Conservation (phyloP, 2,888 invertebrate genomes). For the Drosophila testacea region DNA sequence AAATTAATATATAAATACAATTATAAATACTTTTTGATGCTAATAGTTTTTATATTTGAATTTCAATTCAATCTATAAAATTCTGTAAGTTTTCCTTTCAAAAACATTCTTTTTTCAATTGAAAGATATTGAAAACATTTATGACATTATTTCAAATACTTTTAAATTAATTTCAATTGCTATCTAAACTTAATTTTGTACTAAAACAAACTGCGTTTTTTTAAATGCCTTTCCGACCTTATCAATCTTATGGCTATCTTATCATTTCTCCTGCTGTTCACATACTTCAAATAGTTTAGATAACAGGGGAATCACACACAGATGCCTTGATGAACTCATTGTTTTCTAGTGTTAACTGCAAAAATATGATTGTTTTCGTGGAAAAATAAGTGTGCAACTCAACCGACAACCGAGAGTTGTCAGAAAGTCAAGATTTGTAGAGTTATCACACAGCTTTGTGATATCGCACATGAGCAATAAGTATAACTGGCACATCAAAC, state of each 20-base stretch:
- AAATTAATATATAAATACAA: too few relatives aligned
- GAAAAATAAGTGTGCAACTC: background rate
- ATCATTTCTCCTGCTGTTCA: slow-evolving; percentile 18
- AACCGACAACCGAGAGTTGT: background rate
- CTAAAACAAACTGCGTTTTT: background rate
- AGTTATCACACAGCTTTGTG: slow-evolving; percentile 38
- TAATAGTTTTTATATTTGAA: too few relatives aligned
- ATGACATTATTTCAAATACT: too few relatives aligned
- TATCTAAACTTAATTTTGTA: background rate
- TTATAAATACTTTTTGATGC: too few relatives aligned
- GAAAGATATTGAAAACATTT: too few relatives aligned
- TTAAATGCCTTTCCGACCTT: background rate
- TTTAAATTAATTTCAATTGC: too few relatives aligned
- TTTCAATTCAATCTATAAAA: too few relatives aligned
- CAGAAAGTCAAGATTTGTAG: slow-evolving; percentile 8
- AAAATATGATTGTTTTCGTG: slow-evolving; percentile 15
- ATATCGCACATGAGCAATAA: slow-evolving; percentile 59
- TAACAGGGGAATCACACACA: slow-evolving; percentile 24
- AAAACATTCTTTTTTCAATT: too few relatives aligned
- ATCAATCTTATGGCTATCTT: slow-evolving; percentile 29
- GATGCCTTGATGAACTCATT: slow-evolving; percentile 39
- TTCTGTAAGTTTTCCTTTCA: too few relatives aligned
- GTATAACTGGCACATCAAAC: slow-evolving; percentile 66
- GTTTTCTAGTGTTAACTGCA: slow-evolving; percentile 29
- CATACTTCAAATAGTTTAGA: slow-evolving; percentile 17